These are phyloP conservation scores for Scytalopus superciliaris DNA, from an alignment of 2,113 vertebrate genomes.

Conservation along the genomic window DNA sequence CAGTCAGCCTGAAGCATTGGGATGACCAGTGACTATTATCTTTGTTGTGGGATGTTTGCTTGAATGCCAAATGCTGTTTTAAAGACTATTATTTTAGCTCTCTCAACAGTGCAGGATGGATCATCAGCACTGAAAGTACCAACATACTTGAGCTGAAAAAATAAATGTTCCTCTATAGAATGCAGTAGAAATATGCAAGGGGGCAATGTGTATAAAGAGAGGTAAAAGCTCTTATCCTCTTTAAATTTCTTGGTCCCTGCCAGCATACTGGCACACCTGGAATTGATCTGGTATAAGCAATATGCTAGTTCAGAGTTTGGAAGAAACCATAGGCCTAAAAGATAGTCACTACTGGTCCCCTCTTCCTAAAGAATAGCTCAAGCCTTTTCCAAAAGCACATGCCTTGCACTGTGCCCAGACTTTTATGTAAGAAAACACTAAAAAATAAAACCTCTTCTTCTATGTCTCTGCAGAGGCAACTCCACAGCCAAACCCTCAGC, in stretches of 20 bases:
- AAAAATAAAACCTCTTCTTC: neutral
- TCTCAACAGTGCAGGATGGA: neutral
- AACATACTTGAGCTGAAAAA: neutral
- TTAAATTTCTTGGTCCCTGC: neutral
- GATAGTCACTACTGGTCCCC: neutral
- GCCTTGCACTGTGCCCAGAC: neutral
- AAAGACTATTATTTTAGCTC: neutral
- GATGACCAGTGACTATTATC: neutral
- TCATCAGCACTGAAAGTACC: neutral
- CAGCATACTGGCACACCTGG: neutral
- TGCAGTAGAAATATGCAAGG: neutral
- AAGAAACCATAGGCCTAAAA: neutral
- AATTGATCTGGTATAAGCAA: neutral
- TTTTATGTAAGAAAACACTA: neutral
- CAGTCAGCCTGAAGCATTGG: neutral
- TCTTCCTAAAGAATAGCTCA: neutral
- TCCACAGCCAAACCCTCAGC: neutral
- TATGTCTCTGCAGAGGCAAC: neutral
- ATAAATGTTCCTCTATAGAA: neutral
- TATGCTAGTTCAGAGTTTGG: neutral
- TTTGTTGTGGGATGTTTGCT: neutral
- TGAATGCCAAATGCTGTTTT: neutral
- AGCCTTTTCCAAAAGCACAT: neutral
- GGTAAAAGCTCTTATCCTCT: neutral
- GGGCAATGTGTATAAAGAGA: neutral